Base-by-base conservation (phyloP, 2,888 invertebrate species). In the Catocala nupta region DNA sequence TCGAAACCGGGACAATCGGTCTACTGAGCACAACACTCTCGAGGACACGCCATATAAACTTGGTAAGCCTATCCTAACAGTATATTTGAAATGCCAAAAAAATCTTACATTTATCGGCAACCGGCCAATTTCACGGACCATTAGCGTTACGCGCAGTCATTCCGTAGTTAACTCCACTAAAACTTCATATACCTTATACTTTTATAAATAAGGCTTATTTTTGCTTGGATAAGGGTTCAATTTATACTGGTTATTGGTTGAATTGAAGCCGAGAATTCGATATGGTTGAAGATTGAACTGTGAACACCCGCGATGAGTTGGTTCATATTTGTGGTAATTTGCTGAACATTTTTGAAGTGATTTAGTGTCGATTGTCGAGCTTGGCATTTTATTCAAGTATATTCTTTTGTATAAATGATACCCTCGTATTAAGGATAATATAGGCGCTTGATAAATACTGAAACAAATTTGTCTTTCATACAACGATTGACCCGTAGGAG, bases 61-160 rank as follows among this genome's bases (percentile, higher is more conserved):
- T 33, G 44, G 44, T 49, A 52, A 59, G 63, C 56, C 63, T 55
- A 65, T 71, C 57, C 55, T 77, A 81, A 80, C 76, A 76, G 77
- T 74, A 75, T 73, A 76, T 75, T 82, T 73, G 73, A 74, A 81
- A 80, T 71, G 71, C 74, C 73, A 77, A 75, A 81, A 83, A 80
- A 83, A 74, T 69, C 64, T 75, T 75, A 80, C 75, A 81, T 79
- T 83, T 83, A 87, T 85, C 85, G 83, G 80, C 86, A 82, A 87
- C 81, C 81, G 81, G 82, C 81, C 89, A 88, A 90, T 89, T 89
- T 90, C 89, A 89, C 80, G 89, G 83, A 58, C 87, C 86, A 89
- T 90, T 90, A 90, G 84, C 72, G 74, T 66, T 82, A 87, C 83
- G 86, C 83, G 81, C 81, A 81, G 81, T 87, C 84, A 83, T 82